A percentile compares a stretch with the other conserved stretches of the same genome.
phyloP scores from a whole-genome alignment of 2,888 invertebrate genomes.

The Hipparchia sbordonii region DNA sequence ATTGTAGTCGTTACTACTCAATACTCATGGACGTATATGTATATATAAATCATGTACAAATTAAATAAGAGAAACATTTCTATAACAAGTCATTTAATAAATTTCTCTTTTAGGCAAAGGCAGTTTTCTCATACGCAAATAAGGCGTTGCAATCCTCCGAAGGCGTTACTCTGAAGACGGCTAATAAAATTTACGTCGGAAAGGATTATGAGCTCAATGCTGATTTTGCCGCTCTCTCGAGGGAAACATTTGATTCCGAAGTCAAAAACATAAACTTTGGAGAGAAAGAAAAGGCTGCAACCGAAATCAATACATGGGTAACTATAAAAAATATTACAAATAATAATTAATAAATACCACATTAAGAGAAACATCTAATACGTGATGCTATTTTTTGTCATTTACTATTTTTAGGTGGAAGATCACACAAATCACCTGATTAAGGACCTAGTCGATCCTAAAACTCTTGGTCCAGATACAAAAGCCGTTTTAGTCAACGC shows the following conservation, averaged over 20 bases:
- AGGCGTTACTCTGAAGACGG: conserved; percentile 83
- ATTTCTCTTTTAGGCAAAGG: conserved; percentile 54
- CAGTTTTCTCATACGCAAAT: conserved; percentile 52
- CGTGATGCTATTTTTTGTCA: not conserved
- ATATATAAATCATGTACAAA: too few species aligned
- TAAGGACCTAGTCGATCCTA: conserved; percentile 82
- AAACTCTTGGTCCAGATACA: conserved; percentile 76
- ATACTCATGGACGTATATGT: too few species aligned
- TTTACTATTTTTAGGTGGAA: conserved; percentile 60
- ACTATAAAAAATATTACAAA: conserved; percentile 7
- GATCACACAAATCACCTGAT: conserved; percentile 68
- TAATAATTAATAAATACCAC: not conserved
- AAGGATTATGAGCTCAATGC: conserved; percentile 72
- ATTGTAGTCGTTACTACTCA: too few species aligned
- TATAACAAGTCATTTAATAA: not conserved
- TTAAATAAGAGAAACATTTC: not conserved
- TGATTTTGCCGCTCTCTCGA: conserved; percentile 79
- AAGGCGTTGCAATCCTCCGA: conserved; percentile 52
- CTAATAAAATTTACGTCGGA: conserved; percentile 87
- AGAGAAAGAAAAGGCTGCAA: conserved; percentile 64
- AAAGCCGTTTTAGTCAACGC: conserved; percentile 90
- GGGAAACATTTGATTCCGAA: conserved; percentile 84
- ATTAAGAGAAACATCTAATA: not conserved
- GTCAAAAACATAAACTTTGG: conserved; percentile 85
- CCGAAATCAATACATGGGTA: conserved; percentile 90